Conservation (phyloP, 2,113 vertebrate species). For the Leucoraja erinaceus region DNA sequence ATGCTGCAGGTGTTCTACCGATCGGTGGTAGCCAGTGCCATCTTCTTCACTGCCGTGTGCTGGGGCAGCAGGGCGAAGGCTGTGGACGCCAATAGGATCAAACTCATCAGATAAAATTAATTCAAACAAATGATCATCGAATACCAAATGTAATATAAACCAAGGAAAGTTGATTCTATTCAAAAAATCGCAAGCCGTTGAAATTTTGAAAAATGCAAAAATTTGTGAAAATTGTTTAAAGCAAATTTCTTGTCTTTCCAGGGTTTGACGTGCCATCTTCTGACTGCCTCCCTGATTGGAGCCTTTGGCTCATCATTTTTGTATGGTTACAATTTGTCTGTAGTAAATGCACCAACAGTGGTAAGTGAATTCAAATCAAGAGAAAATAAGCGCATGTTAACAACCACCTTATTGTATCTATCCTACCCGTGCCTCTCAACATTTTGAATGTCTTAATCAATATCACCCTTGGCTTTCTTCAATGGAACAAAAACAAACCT, state of each 20-base stretch:
- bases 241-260: slow-evolving; percentile 48
- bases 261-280: slow-evolving; percentile 64
- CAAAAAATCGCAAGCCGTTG: too few species aligned
- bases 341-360: slow-evolving; percentile 73
- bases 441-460: too few species aligned
- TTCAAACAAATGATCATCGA: neutral
- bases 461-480: too few species aligned
- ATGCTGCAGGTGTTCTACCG: too few species aligned
- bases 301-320: slow-evolving; percentile 82
- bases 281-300: slow-evolving; percentile 66
- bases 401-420: neutral
- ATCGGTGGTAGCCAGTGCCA: too few species aligned
- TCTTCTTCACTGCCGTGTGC: too few species aligned
- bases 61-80: too few species aligned
- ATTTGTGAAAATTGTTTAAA: neutral
- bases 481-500: too few species aligned
- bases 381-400: neutral
- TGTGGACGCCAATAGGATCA: too few species aligned
- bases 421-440: too few species aligned
- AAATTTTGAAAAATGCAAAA: neutral
- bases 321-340: slow-evolving; percentile 81
- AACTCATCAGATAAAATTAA: too few species aligned
- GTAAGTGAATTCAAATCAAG: slow-evolving; percentile 59
- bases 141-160: neutral
- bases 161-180: neutral